Evolutionary conservation across 2,113 vertebrate species (phyloP).

Genomic region (Sander lucioperca): DNA sequence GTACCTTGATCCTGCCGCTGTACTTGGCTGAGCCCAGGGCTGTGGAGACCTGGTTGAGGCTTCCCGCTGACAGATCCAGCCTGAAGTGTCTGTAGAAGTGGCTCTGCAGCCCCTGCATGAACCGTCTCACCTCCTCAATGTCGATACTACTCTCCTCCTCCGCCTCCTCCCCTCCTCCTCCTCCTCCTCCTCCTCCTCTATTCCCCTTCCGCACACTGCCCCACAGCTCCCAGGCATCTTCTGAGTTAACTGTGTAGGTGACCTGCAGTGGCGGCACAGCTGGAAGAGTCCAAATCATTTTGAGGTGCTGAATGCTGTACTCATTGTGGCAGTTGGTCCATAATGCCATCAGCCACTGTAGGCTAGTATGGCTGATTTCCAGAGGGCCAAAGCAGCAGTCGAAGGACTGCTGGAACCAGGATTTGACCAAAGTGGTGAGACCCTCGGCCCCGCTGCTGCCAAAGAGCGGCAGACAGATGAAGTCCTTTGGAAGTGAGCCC

Average conservation of each 20-base stretch:
- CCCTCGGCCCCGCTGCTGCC: slow-evolving; percentile 85
- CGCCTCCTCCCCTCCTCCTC: slow-evolving; percentile 53
- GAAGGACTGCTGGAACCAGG: slow-evolving; percentile 92
- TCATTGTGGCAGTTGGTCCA: slow-evolving; percentile 89
- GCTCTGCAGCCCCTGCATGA: slow-evolving; percentile 88
- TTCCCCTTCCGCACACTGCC: slow-evolving; percentile 82
- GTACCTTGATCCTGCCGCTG: slow-evolving; percentile 93
- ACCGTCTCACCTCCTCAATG: slow-evolving; percentile 88
- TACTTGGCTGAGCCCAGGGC: slow-evolving; percentile 88
- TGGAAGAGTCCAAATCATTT: slow-evolving; percentile 89
- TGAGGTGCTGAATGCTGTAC: slow-evolving; percentile 74
- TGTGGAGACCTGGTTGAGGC: slow-evolving; percentile 89
- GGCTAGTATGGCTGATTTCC: slow-evolving; percentile 86
- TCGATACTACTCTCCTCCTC: slow-evolving; percentile 79
- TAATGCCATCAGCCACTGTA: slow-evolving; percentile 92
- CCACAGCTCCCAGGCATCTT: slow-evolving; percentile 93
- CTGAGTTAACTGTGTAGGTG: slow-evolving; percentile 86
- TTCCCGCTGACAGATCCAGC: slow-evolving; percentile 87
- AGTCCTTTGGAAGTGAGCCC: slow-evolving; percentile 82
- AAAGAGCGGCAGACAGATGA: slow-evolving; percentile 91
- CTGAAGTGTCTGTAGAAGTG: slow-evolving; percentile 91
- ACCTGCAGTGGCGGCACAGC: slow-evolving; percentile 85
- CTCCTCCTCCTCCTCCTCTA: not conserved
- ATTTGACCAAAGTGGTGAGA: slow-evolving; percentile 85
- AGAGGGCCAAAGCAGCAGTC: slow-evolving; percentile 91